Evolutionary conservation across 2,113 vertebrate species (phyloP).

Genomic region (Corythornis cristatus): DNA sequence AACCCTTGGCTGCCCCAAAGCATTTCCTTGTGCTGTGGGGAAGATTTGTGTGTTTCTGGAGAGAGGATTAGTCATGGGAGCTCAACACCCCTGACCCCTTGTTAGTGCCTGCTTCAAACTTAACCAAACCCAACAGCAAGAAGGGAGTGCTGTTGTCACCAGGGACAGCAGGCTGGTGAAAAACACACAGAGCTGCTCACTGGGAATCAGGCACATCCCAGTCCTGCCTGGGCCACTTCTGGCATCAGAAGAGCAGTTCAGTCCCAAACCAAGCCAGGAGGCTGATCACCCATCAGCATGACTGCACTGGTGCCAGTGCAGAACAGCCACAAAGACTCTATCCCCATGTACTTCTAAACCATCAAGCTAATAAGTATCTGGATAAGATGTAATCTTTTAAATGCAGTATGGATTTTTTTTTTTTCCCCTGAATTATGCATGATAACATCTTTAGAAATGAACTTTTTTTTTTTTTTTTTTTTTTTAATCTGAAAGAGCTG

Average conservation of each 20-base stretch:
- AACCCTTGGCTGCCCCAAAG: neutral
- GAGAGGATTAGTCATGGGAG: neutral
- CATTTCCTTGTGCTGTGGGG: neutral
- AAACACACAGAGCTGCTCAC: neutral
- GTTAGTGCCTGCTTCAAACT: neutral
- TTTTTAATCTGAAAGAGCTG: neutral
- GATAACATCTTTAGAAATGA: slow-evolving; percentile 55
- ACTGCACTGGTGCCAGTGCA: neutral
- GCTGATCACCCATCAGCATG: neutral
- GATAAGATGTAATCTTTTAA: slow-evolving; percentile 72
- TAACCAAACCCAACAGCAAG: neutral
- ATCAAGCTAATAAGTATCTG: slow-evolving; percentile 64
- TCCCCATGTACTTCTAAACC: slow-evolving; percentile 22
- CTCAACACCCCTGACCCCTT: neutral
- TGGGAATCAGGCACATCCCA: accelerated
- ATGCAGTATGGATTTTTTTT: slow-evolving; percentile 71
- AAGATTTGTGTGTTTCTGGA: neutral
- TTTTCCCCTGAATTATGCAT: slow-evolving; percentile 63
- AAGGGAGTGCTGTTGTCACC: neutral
- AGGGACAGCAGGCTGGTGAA: accelerated
- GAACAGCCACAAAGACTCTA: neutral
- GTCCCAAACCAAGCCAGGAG: neutral
- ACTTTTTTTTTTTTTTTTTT: neutral
- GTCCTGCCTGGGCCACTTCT: neutral
- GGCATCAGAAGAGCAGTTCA: neutral